Conservation (phyloP, 2,113 vertebrate genomes). For the Callionymus lyra region DNA sequence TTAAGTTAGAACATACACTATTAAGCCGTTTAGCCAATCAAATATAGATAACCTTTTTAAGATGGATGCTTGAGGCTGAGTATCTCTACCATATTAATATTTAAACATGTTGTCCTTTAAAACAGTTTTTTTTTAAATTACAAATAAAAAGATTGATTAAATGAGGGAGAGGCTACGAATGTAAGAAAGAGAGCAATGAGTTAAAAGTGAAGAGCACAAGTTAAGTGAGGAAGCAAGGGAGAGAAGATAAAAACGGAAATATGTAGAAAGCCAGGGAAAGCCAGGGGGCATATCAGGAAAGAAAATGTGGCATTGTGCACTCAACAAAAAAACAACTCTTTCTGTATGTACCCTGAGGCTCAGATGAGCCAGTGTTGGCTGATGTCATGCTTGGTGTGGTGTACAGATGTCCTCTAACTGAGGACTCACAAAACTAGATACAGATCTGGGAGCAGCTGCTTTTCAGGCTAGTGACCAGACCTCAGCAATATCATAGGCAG, state of each 20-base stretch:
- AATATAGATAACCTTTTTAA: too few species aligned
- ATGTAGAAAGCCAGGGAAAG: slow-evolving; percentile 10
- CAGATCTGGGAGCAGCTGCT: slow-evolving; percentile 41
- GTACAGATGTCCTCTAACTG: slow-evolving; percentile 50
- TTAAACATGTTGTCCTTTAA: too few species aligned
- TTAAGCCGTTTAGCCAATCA: too few species aligned
- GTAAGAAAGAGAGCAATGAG: background rate
- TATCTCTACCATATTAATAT: too few species aligned
- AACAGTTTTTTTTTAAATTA: too few species aligned
- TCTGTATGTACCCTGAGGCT: slow-evolving; percentile 26
- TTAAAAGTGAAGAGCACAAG: slow-evolving; percentile 1
- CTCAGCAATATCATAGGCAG: slow-evolving; percentile 13
- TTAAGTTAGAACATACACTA: too few species aligned
- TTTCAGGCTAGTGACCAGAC: slow-evolving; percentile 18
- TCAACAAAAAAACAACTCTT: slow-evolving; percentile 13
- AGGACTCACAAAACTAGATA: slow-evolving; percentile 18
- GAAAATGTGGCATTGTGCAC: slow-evolving; percentile 29
- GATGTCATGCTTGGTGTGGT: slow-evolving; percentile 28
- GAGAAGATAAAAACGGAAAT: background rate
- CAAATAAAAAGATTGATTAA: slow-evolving; percentile 5
- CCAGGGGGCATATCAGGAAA: slow-evolving; percentile 23
- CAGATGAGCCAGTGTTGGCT: slow-evolving; percentile 20
- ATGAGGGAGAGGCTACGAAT: slow-evolving; percentile 5
- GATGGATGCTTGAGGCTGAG: too few species aligned
- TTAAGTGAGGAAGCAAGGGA: background rate